Evolutionary conservation across 2,113 vertebrate genomes (phyloP), one percentile per base, ranked within the genome.

Genomic region (Lagopus leucura): DNA sequence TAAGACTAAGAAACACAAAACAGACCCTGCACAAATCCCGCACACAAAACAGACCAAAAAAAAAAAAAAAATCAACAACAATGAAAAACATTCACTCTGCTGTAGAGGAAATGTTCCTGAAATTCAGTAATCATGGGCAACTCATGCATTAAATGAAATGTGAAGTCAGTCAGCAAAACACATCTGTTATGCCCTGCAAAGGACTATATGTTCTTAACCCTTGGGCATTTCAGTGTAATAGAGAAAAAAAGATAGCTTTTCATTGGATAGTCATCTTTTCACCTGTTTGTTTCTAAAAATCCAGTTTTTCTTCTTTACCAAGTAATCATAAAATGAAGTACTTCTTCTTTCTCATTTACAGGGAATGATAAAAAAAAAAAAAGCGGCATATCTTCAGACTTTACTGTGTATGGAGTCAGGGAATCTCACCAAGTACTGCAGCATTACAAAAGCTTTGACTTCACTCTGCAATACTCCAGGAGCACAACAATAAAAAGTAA

Each of bases 121-220:
- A 94, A 93, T 61, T 90, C 65, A 82, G 25, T 79, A 88, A 45
- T 81, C 13, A 74, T 34, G 4, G 83, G 13, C 10, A 90, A 91
- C 27, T 67, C 40, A 55, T 84, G 38, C 8, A 79, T 91, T 94
- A 86, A 94, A 94, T 11, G 74, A 64, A 92, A 90, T 9, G 48
- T 90, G 30, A 79, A 96, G 65, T 88, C 86, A 71, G 54, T 81
- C 47, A 85, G 45, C 28, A 94, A 86, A 92, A 67, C 34, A 54
- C 17, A 81, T 89, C 50, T 91, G 14, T 34, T 74, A 8, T 84
- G 30, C 28, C 32, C 19, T 50, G 79, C 42, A 47, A 90, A 85
- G n/a, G 11, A 67, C 27, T 79, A 77, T 60, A 15, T 60, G 27
- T 36, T 80, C 66, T 72, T 90, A 85, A 78, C 16, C 16, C 24